These are phyloP conservation scores for Clostera curtula DNA, from an alignment of 2,888 invertebrate genomes.

Conservation along the genomic window DNA sequence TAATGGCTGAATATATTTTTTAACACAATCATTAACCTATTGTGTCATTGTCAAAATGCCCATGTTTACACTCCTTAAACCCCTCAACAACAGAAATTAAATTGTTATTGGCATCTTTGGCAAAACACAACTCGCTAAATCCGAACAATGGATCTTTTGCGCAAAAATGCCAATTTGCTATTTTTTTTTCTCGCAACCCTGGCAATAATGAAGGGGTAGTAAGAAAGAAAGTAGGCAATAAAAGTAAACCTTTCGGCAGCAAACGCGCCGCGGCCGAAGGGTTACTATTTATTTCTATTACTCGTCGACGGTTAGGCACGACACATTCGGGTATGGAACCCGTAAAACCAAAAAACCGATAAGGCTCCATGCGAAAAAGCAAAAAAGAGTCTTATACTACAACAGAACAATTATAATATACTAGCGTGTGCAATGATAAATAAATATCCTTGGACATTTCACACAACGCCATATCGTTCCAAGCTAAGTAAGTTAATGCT, in stretches of 20 bases:
- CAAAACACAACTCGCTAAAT: conserved; percentile 32
- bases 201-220: conserved; percentile 64
- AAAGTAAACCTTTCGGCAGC: conserved; percentile 70
- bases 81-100: conserved; percentile 18
- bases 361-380: too few relatives aligned
- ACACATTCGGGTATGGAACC: conserved; percentile 36
- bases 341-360: conserved; percentile 36
- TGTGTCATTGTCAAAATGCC: conserved; percentile 17
- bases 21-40: too few relatives aligned
- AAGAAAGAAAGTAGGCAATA: conserved; percentile 66
- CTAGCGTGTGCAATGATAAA: too few relatives aligned
- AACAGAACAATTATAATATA: too few relatives aligned
- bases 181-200: conserved; percentile 47
- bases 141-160: conserved; percentile 40
- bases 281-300: conserved; percentile 67
- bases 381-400: too few relatives aligned
- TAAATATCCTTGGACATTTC: too few relatives aligned
- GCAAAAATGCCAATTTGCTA: conserved; percentile 39
- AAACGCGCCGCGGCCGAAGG: conserved; percentile 63
- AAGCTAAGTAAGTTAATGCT: too few relatives aligned
- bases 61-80: conserved; percentile 13
- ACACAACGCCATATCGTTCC: too few relatives aligned
- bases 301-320: conserved; percentile 46
- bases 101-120: conserved; percentile 24
- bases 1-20: not conserved